These are phyloP conservation scores for Botia kubotai DNA, from an alignment of 2,797 vertebrate species.

Conservation along the genomic window DNA sequence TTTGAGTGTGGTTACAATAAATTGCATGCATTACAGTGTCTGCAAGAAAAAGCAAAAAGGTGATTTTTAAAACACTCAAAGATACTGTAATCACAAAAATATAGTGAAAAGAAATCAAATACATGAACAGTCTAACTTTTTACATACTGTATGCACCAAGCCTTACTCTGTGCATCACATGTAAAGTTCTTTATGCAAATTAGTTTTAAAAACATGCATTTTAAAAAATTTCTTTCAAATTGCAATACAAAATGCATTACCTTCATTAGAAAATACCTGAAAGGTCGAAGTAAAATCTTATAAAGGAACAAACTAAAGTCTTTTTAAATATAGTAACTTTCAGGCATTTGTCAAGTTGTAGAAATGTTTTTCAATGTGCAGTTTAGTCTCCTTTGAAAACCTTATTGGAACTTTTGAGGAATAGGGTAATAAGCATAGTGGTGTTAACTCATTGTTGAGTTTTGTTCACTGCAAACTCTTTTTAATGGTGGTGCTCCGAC, in stretches of 20 bases:
- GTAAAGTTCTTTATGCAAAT: slow-evolving; percentile 12
- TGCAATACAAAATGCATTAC: slow-evolving; percentile 42
- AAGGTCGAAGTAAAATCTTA: slow-evolving; percentile 27
- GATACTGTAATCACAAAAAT: not conserved
- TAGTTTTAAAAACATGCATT: slow-evolving; percentile 20
- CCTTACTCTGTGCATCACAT: slow-evolving; percentile 16
- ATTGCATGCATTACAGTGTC: not conserved
- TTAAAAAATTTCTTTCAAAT: slow-evolving; percentile 24
- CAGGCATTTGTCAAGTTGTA: slow-evolving; percentile 21
- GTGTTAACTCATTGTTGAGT: slow-evolving; percentile 84
- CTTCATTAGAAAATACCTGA: slow-evolving; percentile 49
- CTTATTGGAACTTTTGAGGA: slow-evolving; percentile 25
- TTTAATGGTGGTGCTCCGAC: slow-evolving; percentile 90
- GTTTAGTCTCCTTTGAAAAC: slow-evolving; percentile 7
- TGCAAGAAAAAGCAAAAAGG: not conserved
- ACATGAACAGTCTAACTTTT: not conserved
- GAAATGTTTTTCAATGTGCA: slow-evolving; percentile 3
- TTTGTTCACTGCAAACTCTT: slow-evolving; percentile 91
- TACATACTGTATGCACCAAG: not conserved
- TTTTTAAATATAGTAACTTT: not conserved
- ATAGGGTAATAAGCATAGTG: not conserved
- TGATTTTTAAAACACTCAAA: not conserved
- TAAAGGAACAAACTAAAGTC: not conserved
- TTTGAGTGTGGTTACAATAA: not conserved
- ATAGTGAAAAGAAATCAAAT: slow-evolving; percentile 7